phyloP scores from a whole-genome alignment of 1,140 invertebrate species.

The Neoseiulus cucumeris region DNA sequence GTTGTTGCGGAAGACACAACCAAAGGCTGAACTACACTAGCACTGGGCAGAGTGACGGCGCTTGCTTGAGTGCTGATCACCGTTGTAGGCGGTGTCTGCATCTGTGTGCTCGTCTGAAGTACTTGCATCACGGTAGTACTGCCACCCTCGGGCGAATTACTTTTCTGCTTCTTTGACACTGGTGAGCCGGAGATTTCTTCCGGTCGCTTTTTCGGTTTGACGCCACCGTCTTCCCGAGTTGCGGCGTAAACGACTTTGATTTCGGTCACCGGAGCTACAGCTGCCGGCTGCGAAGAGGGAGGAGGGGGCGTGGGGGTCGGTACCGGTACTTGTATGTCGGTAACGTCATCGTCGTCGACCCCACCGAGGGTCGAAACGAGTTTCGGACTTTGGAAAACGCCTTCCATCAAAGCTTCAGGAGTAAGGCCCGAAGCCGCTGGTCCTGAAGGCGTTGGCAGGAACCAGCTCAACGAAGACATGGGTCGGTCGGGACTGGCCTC shows the following conservation, averaged over 20 bases:
- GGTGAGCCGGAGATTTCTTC: neutral
- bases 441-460: slow-evolving; percentile 1
- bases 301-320: neutral
- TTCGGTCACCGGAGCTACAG: neutral
- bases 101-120: slow-evolving; percentile 1
- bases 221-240: neutral
- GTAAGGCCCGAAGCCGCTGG: neutral
- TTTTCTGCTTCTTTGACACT: neutral
- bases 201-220: slow-evolving; percentile 2
- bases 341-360: neutral
- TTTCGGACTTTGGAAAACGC: slow-evolving; percentile 8
- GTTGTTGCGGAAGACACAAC: neutral
- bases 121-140: slow-evolving; percentile 10
- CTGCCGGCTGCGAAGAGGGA: neutral
- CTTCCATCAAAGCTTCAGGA: neutral
- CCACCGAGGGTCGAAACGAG: neutral
- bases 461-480: neutral
- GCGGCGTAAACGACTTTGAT: neutral
- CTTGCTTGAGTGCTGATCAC: slow-evolving; percentile 9
- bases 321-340: slow-evolving; percentile 2
- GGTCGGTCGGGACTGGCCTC: slow-evolving; percentile 5
- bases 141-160: slow-evolving; percentile 8
- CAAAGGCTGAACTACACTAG: slow-evolving; percentile 1
- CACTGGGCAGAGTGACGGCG: slow-evolving; percentile 6
- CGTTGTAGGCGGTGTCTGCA: neutral